Evolutionary conservation across 2,113 vertebrate species (phyloP).

Genomic region (Rhinogobius similis): DNA sequence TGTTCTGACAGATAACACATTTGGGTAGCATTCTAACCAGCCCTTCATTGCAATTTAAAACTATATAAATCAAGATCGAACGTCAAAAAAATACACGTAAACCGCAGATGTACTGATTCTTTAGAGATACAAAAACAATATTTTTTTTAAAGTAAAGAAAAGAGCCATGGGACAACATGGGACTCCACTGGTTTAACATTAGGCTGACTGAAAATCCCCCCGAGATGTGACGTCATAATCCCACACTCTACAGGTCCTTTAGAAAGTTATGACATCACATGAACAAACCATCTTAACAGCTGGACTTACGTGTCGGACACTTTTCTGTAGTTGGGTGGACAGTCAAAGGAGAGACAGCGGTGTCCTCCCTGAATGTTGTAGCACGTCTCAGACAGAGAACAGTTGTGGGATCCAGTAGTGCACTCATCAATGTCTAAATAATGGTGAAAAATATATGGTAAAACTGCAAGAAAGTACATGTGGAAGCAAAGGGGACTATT

Average conservation of each 20-base stretch:
- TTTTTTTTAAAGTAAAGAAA: not conserved
- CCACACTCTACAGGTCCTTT: too few species aligned
- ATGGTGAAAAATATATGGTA: conserved; percentile 12
- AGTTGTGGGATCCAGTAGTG: conserved; percentile 86
- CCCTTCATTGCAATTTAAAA: not conserved
- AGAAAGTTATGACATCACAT: too few species aligned
- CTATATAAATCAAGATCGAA: too few species aligned
- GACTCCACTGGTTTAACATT: too few species aligned
- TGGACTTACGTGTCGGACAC: conserved; percentile 87
- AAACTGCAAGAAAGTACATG: too few species aligned
- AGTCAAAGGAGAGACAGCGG: conserved; percentile 86
- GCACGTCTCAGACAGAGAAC: conserved; percentile 87
- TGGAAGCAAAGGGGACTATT: conserved; percentile 39
- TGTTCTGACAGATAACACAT: too few species aligned
- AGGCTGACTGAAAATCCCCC: too few species aligned
- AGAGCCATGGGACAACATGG: not conserved
- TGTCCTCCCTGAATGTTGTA: conserved; percentile 91
- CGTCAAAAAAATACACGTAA: too few species aligned
- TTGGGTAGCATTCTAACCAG: not conserved
- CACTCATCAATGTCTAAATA: conserved; percentile 92
- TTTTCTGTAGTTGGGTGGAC: conserved; percentile 88
- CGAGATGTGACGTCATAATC: too few species aligned
- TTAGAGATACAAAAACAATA: too few species aligned
- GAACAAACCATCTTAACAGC: not conserved
- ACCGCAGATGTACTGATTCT: too few species aligned